A percentile compares a stretch with the other conserved stretches of the same genome.
phyloP scores from a whole-genome alignment of 2,888 invertebrate species.

The Sminthurides aquaticus region DNA sequence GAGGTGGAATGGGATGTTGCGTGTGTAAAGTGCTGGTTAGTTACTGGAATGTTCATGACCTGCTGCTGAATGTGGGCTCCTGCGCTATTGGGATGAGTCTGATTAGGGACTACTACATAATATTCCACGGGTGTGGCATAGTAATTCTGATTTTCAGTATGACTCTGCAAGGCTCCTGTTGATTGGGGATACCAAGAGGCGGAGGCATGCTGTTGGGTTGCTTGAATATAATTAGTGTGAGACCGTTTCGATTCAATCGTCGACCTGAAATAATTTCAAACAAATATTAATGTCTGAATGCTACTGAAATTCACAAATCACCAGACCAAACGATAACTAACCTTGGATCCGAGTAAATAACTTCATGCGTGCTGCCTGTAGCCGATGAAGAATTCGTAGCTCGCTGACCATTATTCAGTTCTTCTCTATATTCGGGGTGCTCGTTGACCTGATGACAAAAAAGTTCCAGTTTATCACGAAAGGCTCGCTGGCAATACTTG shows the following conservation, averaged over 20 bases:
- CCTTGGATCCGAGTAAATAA: too few species aligned
- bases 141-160: background rate
- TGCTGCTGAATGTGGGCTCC: background rate
- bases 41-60: conserved; percentile 6
- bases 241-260: too few species aligned
- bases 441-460: conserved; percentile 18
- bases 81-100: background rate
- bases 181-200: conserved; percentile 9
- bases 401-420: conserved; percentile 1
- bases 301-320: too few species aligned
- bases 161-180: conserved; percentile 7
- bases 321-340: too few species aligned
- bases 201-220: background rate
- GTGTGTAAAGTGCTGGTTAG: conserved; percentile 15
- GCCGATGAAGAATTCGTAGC: too few species aligned
- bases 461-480: conserved; percentile 12
- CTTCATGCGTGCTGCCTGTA: too few species aligned
- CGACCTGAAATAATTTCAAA: too few species aligned
- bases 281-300: too few species aligned
- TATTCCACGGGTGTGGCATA: conserved; percentile 13
- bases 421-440: conserved; percentile 14
- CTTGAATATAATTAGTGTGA: too few species aligned
- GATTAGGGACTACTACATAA: conserved; percentile 21
- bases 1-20: background rate
- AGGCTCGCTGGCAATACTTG: conserved; percentile 13